Evolutionary conservation across 1,140 invertebrate genomes (phyloP).

Genomic region (Platyura marginata): DNA sequence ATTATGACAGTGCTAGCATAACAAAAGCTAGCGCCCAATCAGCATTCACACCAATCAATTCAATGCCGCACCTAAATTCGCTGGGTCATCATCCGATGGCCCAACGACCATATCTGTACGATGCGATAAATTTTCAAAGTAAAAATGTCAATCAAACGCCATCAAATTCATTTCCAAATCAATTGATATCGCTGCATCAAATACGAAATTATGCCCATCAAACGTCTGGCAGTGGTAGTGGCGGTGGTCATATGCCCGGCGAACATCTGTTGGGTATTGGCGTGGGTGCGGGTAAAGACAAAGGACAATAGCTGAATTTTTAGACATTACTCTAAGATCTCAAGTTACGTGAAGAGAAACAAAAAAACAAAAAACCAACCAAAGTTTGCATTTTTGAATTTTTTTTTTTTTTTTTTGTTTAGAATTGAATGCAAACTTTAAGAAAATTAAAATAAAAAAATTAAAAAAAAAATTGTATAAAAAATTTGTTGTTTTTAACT

Average conservation of each 20-base stretch:
- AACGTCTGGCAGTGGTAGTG: conserved; percentile 43
- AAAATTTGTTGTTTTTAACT: too few relatives aligned
- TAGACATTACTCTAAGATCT: too few relatives aligned
- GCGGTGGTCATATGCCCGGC: conserved; percentile 24
- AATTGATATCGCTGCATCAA: conserved; percentile 88
- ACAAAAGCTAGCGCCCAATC: conserved; percentile 42
- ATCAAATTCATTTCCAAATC: conserved; percentile 70
- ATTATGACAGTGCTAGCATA: conserved; percentile 24
- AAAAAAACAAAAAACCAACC: not conserved
- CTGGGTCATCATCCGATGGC: conserved; percentile 50
- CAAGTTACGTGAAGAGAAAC: not conserved
- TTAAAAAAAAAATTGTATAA: too few relatives aligned
- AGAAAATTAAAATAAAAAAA: not conserved
- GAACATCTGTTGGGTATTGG: conserved; percentile 21
- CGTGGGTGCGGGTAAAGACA: conserved; percentile 17
- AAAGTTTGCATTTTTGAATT: not conserved
- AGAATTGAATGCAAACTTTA: not conserved
- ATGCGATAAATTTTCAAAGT: conserved; percentile 61
- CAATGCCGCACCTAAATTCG: conserved; percentile 52
- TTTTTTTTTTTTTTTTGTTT: not conserved
- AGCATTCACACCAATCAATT: conserved; percentile 76
- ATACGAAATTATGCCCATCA: conserved; percentile 93
- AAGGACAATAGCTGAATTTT: conserved; percentile 19
- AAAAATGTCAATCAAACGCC: conserved; percentile 32
- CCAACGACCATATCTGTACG: conserved; percentile 72